These are phyloP conservation scores for Sterna hirundo DNA, from an alignment of 2,113 vertebrate species.

Conservation along the genomic window DNA sequence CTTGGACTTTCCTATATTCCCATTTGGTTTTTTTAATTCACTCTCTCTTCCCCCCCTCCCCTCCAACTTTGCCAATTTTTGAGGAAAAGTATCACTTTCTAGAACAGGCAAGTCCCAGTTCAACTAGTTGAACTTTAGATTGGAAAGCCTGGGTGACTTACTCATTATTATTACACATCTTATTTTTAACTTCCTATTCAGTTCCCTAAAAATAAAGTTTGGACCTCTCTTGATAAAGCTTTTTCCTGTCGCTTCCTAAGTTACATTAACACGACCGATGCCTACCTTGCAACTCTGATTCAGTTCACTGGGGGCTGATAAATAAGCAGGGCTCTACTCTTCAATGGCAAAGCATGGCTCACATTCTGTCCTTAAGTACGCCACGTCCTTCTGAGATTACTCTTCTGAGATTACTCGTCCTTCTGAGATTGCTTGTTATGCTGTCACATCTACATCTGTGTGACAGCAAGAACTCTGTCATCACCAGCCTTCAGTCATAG, in stretches of 20 bases:
- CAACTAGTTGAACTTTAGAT: background rate
- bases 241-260: background rate
- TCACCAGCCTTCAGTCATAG: background rate
- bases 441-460: background rate
- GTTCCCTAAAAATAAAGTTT: background rate
- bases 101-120: background rate
- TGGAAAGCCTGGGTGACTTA: background rate
- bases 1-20: background rate
- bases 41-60: background rate
- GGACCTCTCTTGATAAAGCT: background rate
- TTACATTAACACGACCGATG: rapidly evolving
- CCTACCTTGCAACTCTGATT: background rate
- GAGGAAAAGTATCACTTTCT: background rate
- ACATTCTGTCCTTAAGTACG: background rate
- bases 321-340: background rate
- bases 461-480: background rate
- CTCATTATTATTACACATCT: background rate
- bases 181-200: background rate
- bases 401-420: background rate
- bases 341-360: background rate
- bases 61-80: background rate
- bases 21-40: background rate
- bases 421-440: background rate
- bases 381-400: background rate
- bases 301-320: background rate